Evolutionary conservation across 2,888 invertebrate genomes (phyloP).

Genomic region (Endotricha flammealis): DNA sequence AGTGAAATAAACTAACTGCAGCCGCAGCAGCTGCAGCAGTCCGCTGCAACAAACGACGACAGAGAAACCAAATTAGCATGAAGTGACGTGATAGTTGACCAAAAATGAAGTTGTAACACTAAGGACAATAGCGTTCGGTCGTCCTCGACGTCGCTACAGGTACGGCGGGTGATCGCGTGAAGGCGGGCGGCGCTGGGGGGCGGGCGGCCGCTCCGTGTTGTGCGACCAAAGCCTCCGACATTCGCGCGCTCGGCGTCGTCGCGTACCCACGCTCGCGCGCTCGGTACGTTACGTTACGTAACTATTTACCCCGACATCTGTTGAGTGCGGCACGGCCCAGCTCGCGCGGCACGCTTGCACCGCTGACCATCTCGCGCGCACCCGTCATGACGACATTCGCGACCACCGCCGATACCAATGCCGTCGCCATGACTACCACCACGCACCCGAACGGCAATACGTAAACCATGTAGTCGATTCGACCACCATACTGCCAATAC

Average conservation of each 20-base stretch:
- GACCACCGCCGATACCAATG: slow-evolving; percentile 31
- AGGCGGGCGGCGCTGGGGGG: slow-evolving; percentile 21
- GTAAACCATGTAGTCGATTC: slow-evolving; percentile 40
- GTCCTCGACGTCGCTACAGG: slow-evolving; percentile 31
- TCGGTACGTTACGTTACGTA: slow-evolving; percentile 61
- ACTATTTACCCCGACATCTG: slow-evolving; percentile 61
- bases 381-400: slow-evolving; percentile 47
- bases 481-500: slow-evolving; percentile 43
- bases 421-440: slow-evolving; percentile 42
- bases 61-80: slow-evolving; percentile 6
- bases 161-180: slow-evolving; percentile 25
- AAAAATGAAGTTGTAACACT: slow-evolving; percentile 32
- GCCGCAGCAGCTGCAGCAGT: too few relatives aligned
- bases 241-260: slow-evolving; percentile 60
- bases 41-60: not conserved
- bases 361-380: slow-evolving; percentile 57
- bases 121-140: slow-evolving; percentile 29
- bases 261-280: slow-evolving; percentile 50
- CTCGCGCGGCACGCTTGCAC: slow-evolving; percentile 65
- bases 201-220: slow-evolving; percentile 24
- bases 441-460: slow-evolving; percentile 44
- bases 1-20: slow-evolving; percentile 6
- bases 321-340: slow-evolving; percentile 52
- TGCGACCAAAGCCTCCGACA: slow-evolving; percentile 44
- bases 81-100: slow-evolving; percentile 21